Evolutionary conservation across 2,888 invertebrate species (phyloP).

Genomic region (Drosophila colorata): DNA sequence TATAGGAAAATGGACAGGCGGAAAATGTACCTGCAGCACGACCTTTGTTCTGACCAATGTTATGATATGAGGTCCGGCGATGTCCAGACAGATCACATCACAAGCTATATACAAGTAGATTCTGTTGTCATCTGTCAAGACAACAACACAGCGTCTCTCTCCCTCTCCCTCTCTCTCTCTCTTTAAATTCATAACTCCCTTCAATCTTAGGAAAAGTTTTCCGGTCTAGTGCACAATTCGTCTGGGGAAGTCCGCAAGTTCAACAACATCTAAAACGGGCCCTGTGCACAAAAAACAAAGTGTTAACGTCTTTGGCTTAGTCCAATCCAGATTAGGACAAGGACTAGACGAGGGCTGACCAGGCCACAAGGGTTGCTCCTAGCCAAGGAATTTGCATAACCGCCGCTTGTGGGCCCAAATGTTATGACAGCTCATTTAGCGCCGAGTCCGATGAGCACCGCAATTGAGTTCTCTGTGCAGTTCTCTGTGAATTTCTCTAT

Average conservation of each 20-base stretch:
- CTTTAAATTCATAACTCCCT: no score
- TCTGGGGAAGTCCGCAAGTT: constrained; percentile 10
- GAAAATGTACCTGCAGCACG: constrained; percentile 28
- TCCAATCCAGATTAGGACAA: neutral
- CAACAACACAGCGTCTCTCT: neutral
- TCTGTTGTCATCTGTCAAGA: constrained; percentile 37
- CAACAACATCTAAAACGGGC: no score
- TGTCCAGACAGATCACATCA: constrained; percentile 45
- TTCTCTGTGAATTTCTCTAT: no score
- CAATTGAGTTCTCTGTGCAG: no score
- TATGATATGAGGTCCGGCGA: constrained; percentile 3
- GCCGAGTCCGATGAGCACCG: constrained; percentile 10
- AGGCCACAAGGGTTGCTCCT: constrained; percentile 23
- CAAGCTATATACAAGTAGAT: constrained; percentile 28
- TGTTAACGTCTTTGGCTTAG: constrained; percentile 59
- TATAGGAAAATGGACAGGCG: neutral
- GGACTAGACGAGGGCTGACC: neutral
- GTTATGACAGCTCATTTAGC: constrained; percentile 79
- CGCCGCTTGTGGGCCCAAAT: constrained; percentile 21
- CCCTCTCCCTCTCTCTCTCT: no score
- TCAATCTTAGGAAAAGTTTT: constrained; percentile 5
- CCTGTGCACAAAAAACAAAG: neutral
- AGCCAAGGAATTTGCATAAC: constrained; percentile 10
- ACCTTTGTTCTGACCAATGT: neutral
- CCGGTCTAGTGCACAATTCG: constrained; percentile 52